Evolutionary conservation across 2,113 vertebrate genomes (phyloP).

Genomic region (Eolophus roseicapilla): DNA sequence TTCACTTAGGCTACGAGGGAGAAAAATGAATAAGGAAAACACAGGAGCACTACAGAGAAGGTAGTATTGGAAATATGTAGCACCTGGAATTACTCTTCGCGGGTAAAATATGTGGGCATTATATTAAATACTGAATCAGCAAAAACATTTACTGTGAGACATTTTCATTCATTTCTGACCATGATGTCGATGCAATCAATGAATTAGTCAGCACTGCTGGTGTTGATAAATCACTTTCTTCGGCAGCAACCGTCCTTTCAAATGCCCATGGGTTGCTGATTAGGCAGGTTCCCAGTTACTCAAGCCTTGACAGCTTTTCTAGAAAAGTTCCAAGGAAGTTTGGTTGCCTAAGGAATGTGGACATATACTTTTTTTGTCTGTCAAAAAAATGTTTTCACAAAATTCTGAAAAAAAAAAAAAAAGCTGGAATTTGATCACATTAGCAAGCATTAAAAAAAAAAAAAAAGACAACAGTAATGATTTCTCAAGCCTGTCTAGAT

Average conservation of each 20-base stretch:
- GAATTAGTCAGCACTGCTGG: not conserved
- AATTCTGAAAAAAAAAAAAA: not conserved
- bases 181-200: not conserved
- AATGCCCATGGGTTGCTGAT: not conserved
- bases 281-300: not conserved
- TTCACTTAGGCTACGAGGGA: not conserved
- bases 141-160: not conserved
- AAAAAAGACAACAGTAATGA: not conserved
- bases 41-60: not conserved
- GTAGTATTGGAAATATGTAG: not conserved
- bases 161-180: not conserved
- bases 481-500: not conserved
- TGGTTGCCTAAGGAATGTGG: not conserved
- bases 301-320: not conserved
- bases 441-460: not conserved
- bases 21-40: not conserved
- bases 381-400: not conserved
- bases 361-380: not conserved
- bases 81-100: not conserved
- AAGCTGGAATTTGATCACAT: not conserved
- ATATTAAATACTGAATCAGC: not conserved
- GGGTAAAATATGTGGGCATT: not conserved
- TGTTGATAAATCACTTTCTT: not conserved
- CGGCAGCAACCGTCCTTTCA: not conserved
- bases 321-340: not conserved